Evolutionary conservation across 2,113 vertebrate genomes (phyloP).

Genomic region (Calcarius ornatus): DNA sequence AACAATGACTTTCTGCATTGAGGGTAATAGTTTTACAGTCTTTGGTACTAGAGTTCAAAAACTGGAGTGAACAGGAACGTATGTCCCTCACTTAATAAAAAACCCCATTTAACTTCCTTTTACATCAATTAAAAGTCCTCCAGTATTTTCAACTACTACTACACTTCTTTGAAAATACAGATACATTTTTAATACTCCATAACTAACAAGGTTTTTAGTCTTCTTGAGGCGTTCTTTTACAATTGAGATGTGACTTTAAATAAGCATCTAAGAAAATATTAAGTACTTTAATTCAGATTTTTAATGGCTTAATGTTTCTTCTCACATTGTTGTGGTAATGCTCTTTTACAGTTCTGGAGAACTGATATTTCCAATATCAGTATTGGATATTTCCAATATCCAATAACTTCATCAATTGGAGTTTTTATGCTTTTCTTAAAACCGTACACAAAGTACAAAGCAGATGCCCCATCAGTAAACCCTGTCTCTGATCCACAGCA

Average conservation of each 20-base stretch:
- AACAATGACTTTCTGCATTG: neutral
- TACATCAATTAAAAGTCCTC: neutral
- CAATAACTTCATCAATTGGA: neutral
- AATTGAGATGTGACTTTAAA: neutral
- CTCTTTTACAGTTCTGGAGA: neutral
- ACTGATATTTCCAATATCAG: neutral
- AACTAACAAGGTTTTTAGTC: neutral
- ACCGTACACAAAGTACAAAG: neutral
- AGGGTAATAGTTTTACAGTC: neutral
- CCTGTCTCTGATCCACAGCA: neutral
- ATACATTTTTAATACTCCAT: neutral
- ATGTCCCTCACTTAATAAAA: neutral
- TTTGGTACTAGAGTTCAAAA: neutral
- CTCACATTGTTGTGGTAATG: neutral
- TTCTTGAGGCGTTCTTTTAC: neutral
- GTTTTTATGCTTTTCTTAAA: neutral
- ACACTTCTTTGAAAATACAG: neutral
- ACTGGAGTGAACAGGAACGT: neutral
- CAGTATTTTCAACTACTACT: neutral
- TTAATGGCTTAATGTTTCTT: neutral
- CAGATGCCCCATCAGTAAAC: neutral
- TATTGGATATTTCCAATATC: too few relatives aligned
- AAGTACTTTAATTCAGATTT: neutral
- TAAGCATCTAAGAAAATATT: neutral
- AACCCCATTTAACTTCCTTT: fast-evolving